Evolutionary conservation across 2,888 invertebrate species (phyloP).

Genomic region (Ypsolopha scabrella): DNA sequence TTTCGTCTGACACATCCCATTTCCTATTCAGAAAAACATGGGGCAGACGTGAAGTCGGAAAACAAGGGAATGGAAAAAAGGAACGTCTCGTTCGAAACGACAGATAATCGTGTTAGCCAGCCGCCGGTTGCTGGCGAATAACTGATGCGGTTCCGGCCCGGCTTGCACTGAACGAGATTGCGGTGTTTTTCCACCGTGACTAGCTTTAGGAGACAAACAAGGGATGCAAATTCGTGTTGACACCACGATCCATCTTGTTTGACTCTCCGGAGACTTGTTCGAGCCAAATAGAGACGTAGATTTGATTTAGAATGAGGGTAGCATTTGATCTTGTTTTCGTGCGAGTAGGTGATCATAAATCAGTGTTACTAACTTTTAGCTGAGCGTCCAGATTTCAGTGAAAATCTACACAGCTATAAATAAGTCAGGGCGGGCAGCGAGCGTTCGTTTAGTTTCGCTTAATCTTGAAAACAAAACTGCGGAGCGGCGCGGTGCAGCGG

Average conservation of each 20-base stretch:
- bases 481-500: conserved; percentile 23
- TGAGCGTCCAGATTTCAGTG: conserved; percentile 1
- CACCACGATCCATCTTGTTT: conserved; percentile 68
- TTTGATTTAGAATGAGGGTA: conserved; percentile 15
- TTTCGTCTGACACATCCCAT: conserved; percentile 68
- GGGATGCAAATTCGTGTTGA: conserved; percentile 70
- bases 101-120: conserved; percentile 68
- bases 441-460: conserved; percentile 44
- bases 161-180: conserved; percentile 65
- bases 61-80: conserved; percentile 66
- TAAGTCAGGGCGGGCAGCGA: conserved; percentile 6
- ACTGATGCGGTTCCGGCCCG: conserved; percentile 47
- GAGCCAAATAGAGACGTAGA: conserved; percentile 59
- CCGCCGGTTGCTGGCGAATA: conserved; percentile 52
- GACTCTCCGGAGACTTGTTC: conserved; percentile 58
- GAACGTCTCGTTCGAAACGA: conserved; percentile 59
- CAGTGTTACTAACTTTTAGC: not conserved
- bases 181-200: conserved; percentile 60
- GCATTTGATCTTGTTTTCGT: not conserved
- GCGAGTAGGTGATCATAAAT: not conserved
- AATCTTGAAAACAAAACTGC: conserved; percentile 57
- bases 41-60: conserved; percentile 64
- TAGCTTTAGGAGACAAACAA: conserved; percentile 61
- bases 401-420: conserved; percentile 6
- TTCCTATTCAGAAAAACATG: conserved; percentile 67